Percentiles rank a stretch among this genome's conserved stretches.
phyloP scores from a whole-genome alignment of 2,888 invertebrate species.

The Tanytarsus gracilentus region DNA sequence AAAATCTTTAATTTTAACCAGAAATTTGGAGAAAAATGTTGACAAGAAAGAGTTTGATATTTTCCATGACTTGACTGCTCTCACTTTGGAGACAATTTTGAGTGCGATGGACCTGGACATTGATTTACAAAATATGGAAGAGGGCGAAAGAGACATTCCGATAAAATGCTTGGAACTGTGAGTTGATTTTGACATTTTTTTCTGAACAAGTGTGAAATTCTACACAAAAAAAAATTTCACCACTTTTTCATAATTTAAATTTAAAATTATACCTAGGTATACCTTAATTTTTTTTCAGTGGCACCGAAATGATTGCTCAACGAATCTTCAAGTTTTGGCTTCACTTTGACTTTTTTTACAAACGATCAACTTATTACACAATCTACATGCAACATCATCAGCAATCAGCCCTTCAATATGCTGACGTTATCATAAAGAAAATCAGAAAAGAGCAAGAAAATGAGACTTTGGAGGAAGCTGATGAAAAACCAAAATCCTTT shows the following conservation, averaged over 20 bases:
- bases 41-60: not conserved
- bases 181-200: not conserved
- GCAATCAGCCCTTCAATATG: not conserved
- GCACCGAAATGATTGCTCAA: not conserved
- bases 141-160: not conserved
- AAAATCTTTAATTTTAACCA: not conserved
- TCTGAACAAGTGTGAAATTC: not conserved
- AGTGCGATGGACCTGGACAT: constrained; percentile 1
- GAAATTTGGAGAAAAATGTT: not conserved
- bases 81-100: not conserved
- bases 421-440: not conserved
- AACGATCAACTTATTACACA: not conserved
- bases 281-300: not conserved
- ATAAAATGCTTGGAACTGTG: not conserved
- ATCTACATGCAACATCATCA: not conserved
- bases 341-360: not conserved
- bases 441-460: not conserved
- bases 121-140: not conserved
- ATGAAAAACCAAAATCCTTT: not conserved
- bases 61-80: not conserved
- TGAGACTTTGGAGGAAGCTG: not conserved
- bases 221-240: not conserved
- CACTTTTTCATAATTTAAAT: too few species aligned
- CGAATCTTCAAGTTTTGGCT: not conserved
- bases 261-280: not conserved